Evolutionary conservation across 1,140 invertebrate genomes (phyloP), one percentile per base, ranked within the genome.

Genomic region (Anthonomus grandis): DNA sequence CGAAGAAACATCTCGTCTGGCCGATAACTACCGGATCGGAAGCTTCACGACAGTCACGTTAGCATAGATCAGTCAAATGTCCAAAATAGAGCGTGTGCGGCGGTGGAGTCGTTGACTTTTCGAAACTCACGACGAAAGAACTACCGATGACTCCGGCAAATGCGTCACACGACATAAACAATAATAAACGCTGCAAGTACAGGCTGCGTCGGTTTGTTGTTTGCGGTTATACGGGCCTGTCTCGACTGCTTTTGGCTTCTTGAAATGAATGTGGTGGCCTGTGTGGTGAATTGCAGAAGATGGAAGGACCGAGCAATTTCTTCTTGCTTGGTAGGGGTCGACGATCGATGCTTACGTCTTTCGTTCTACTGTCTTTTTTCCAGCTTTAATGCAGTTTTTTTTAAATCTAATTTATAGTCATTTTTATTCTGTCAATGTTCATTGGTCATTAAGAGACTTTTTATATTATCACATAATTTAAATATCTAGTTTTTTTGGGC

Each of bases 201-300:
- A n/a, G n/a, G n/a, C n/a, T n/a, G n/a, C n/a, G n/a, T n/a, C n/a
- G n/a, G n/a, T n/a, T n/a, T n/a, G 39, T 45, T 24, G 42, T 23
- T 45, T n/a, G 21, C 22, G 13, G 42, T n/a, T 8, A 24, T 45
- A 45, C 42, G 42, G 5, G 42, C 17, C 21, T 25, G 21, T 45
- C 42, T 22, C 42, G 42, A 45, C 42, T 45, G 42, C 42, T 44
- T 44, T 44, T 36, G 69, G 70, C 52, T n/a, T n/a, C n/a, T n/a
- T n/a, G n/a, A n/a, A n/a, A n/a, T n/a, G n/a, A n/a, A n/a, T n/a
- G n/a, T n/a, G n/a, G n/a, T n/a, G n/a, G n/a, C n/a, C n/a, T n/a
- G n/a, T n/a, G n/a, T n/a, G n/a, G 42, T 45, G 22, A 45, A 45
- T 45, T 45, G 42, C 42, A 45, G 42, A 45, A 45, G 42, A 45